Conservation (phyloP, 2,113 vertebrate genomes). For the Spea multiplicata region DNA sequence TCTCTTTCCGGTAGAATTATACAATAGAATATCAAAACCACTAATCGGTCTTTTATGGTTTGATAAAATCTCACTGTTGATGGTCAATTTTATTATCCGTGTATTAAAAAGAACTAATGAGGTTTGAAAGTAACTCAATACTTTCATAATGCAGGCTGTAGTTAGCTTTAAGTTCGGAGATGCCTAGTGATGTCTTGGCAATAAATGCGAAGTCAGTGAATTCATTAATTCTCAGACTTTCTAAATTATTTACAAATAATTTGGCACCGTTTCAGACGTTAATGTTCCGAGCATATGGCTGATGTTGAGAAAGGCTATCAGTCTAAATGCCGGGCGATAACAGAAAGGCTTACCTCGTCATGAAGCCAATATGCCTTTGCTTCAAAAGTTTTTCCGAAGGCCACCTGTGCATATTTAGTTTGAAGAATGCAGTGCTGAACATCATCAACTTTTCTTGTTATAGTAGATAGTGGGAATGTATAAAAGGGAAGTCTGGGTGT, state of each 20-base stretch:
- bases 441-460: background rate
- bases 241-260: constrained; percentile 47
- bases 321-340: constrained; percentile 30
- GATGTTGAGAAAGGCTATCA: constrained; percentile 13
- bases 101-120: constrained; percentile 1
- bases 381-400: background rate
- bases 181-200: constrained; percentile 20
- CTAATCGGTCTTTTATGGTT: too few relatives aligned
- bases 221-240: constrained; percentile 27
- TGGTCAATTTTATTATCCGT: background rate
- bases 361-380: background rate
- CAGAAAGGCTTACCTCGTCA: constrained; percentile 16
- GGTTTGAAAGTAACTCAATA: background rate
- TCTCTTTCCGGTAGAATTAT: too few relatives aligned
- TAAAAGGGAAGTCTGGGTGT: background rate
- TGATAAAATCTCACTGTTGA: too few relatives aligned
- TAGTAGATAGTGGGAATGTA: background rate
- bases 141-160: background rate
- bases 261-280: constrained; percentile 44
- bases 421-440: background rate
- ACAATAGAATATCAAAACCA: too few relatives aligned
- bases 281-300: constrained; percentile 37
- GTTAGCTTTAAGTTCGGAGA: constrained; percentile 17
- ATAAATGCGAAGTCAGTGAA: constrained; percentile 17
- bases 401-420: constrained; percentile 14